phyloP scores from a whole-genome alignment of 1,140 invertebrate species.

The Saccostrea cuccullata region DNA sequence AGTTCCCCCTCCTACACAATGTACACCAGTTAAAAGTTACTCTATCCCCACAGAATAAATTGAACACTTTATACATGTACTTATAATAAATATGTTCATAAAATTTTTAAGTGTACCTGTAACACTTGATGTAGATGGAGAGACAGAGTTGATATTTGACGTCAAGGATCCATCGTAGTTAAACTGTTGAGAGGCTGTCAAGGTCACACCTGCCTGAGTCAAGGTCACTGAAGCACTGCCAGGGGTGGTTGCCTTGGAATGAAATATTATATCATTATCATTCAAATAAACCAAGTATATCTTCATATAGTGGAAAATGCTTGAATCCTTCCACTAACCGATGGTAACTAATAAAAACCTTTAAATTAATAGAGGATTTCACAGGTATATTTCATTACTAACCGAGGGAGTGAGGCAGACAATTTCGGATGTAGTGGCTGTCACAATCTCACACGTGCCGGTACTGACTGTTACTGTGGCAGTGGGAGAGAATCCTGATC shows the following conservation, averaged over 20 bases:
- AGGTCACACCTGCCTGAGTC: slow-evolving; percentile 27
- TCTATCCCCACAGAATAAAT: too few relatives aligned
- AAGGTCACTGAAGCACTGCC: slow-evolving; percentile 34
- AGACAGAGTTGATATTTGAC: slow-evolving; percentile 27
- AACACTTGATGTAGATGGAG: background rate
- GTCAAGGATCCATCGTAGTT: slow-evolving; percentile 26
- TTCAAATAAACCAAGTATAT: background rate
- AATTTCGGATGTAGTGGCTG: slow-evolving; percentile 50
- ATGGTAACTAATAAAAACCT: background rate
- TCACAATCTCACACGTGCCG: slow-evolving; percentile 18
- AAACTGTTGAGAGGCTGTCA: slow-evolving; percentile 40
- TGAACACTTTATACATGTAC: background rate
- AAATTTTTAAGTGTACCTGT: slow-evolving; percentile 26
- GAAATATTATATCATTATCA: background rate
- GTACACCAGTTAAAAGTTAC: background rate
- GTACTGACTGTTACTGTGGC: slow-evolving; percentile 52
- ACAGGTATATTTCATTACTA: slow-evolving; percentile 2
- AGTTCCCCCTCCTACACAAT: slow-evolving; percentile 59
- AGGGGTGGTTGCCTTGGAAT: slow-evolving; percentile 33
- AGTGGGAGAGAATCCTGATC: slow-evolving; percentile 51
- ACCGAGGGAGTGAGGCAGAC: slow-evolving; percentile 48
- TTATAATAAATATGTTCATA: background rate
- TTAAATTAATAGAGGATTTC: too few relatives aligned
- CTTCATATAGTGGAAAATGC: background rate
- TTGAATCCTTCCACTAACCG: background rate